phyloP scores from a whole-genome alignment of 92 coral and sea anemone species.

The Phenganax marumi region DNA sequence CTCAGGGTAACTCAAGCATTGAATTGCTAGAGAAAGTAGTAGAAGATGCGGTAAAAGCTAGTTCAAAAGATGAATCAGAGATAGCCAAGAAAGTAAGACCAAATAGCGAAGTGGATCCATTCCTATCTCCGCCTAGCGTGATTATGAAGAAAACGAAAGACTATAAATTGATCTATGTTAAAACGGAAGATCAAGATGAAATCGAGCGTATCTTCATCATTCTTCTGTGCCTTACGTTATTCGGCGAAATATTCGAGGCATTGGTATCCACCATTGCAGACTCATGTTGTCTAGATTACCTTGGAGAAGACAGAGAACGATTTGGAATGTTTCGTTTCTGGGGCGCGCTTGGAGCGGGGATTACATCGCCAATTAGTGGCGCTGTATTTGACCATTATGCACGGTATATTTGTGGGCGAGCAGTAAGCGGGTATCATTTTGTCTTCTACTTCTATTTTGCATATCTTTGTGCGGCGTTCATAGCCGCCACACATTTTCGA shows the following conservation, averaged over 20 bases:
- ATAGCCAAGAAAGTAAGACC: neutral
- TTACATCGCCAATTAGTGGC: constrained; percentile 53
- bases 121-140: constrained; percentile 26
- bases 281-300: constrained; percentile 63
- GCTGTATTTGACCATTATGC: constrained; percentile 49
- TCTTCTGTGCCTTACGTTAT: constrained; percentile 52
- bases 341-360: constrained; percentile 62
- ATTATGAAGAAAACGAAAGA: constrained; percentile 2
- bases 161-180: constrained; percentile 42
- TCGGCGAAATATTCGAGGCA: constrained; percentile 67
- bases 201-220: constrained; percentile 52
- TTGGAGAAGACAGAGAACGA: constrained; percentile 54
- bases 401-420: constrained; percentile 40
- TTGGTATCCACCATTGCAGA: constrained; percentile 67
- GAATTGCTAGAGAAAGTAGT: neutral
- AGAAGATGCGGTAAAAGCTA: neutral
- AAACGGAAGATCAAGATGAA: constrained; percentile 56
- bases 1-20: neutral
- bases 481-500: constrained; percentile 61
- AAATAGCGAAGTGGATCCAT: constrained; percentile 23
- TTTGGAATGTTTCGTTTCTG: constrained; percentile 60
- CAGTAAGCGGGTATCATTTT: constrained; percentile 36
- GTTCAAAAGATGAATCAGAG: constrained; percentile 13
- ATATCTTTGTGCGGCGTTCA: constrained; percentile 61
- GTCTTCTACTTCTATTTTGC: constrained; percentile 66